Evolutionary conservation across 2,888 invertebrate genomes (phyloP).

Genomic region (Hecatera dysodea): DNA sequence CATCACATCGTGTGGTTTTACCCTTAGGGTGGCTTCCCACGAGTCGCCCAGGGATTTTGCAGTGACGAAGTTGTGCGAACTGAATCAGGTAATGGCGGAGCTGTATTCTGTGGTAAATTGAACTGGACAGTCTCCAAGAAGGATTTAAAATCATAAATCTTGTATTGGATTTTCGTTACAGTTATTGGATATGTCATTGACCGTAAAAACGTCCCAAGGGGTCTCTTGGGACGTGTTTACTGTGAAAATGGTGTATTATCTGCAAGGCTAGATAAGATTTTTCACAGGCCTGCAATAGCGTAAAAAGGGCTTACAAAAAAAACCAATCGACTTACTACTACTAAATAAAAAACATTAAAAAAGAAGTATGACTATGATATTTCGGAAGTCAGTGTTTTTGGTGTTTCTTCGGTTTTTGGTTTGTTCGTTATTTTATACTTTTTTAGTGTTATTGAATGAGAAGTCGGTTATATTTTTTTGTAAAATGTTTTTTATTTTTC

Average conservation of each 20-base stretch:
- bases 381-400: too few species aligned
- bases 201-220: not conserved
- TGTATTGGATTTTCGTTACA: constrained; percentile 7
- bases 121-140: constrained; percentile 28
- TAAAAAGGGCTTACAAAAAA: rapidly evolving
- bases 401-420: too few species aligned
- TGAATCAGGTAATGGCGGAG: constrained; percentile 27
- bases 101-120: constrained; percentile 31
- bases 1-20: too few species aligned
- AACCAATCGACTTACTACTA: too few species aligned
- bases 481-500: too few species aligned
- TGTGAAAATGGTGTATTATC: not conserved
- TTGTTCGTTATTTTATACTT: too few species aligned
- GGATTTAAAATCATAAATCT: constrained; percentile 4
- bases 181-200: not conserved
- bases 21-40: constrained; percentile 32
- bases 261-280: not conserved
- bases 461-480: too few species aligned
- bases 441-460: too few species aligned
- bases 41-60: constrained; percentile 23
- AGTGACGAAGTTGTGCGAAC: constrained; percentile 14
- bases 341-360: too few species aligned
- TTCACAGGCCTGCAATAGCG: not conserved
- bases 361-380: too few species aligned
- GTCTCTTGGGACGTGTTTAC: not conserved